Base-by-base conservation (phyloP, 2,888 invertebrate species). In the Mythimna pallens region DNA sequence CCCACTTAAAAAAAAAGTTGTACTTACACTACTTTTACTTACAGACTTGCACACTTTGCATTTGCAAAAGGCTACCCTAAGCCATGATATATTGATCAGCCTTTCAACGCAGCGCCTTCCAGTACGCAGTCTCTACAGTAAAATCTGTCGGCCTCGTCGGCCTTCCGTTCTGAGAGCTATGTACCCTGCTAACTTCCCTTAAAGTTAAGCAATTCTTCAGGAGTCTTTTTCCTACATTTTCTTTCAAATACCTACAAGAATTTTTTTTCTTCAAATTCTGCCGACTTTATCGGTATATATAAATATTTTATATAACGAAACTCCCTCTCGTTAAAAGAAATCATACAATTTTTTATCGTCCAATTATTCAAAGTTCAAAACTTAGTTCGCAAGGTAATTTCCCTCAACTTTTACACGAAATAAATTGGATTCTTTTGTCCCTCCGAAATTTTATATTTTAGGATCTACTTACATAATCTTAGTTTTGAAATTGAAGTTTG, bases 281-380 rank as follows among this genome's bases (percentile, higher is more conserved):
- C 14, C 10, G 2, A 50, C 20, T 58, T 5, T 9, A 12, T 65
- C 10, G 17, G 17, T 20, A 17, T 17, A 47, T 5, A 17, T 47
- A 14, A 14, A 14, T 43, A 58, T 2, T 10, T 1, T 12, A 12
- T 40, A 55, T 63, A 70, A 72, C 55, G 70, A 62, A 70, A 36
- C 69, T 50, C 40, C 10, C 20, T 47, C 70, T 75, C 69, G 75
- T 84, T 76, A 74, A 71, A 85, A 85, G 80, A 82, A 84, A 72
- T 83, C 82, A 64, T 70, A 83, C 71, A 85, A 77, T 66, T 77
- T 81, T 82, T 84, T 76, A 76, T 70, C 72, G 70, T 81, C 78
- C 34, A 74, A 85, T 85, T 74, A 81, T 76, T 76, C 74, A 58
- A 81, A 78, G 69, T 79, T 76, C 65, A 73, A 58, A 69, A 80